phyloP scores from a whole-genome alignment of 2,113 vertebrate genomes.

The Rhinopithecus roxellana region DNA sequence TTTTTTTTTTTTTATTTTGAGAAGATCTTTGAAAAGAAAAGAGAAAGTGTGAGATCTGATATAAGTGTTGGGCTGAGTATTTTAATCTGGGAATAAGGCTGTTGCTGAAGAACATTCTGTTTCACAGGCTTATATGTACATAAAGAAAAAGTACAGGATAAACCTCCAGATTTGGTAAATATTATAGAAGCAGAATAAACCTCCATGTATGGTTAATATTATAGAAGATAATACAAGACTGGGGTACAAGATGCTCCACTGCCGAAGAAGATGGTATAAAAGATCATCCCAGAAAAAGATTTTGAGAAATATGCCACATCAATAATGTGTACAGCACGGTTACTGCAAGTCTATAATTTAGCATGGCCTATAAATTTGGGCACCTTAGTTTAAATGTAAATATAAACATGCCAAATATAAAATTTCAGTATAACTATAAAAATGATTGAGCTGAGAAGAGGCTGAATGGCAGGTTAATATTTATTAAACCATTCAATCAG shows the following conservation, averaged over 20 bases:
- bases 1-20: background rate
- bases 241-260: background rate
- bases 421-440: conserved; percentile 24
- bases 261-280: background rate
- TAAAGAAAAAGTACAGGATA: background rate
- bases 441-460: background rate
- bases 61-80: background rate
- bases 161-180: too few relatives aligned
- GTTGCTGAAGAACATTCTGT: background rate
- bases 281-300: background rate
- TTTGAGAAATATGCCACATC: background rate
- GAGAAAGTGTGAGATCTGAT: background rate
- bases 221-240: background rate
- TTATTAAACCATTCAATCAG: background rate
- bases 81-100: background rate
- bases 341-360: background rate
- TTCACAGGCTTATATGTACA: background rate
- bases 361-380: background rate
- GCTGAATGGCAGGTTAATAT: background rate
- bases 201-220: background rate
- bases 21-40: background rate
- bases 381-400: conserved; percentile 22
- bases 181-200: background rate
- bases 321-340: background rate
- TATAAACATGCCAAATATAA: background rate